Base-by-base conservation (phyloP, 2,797 vertebrate species). In the Bovichtus variegatus region DNA sequence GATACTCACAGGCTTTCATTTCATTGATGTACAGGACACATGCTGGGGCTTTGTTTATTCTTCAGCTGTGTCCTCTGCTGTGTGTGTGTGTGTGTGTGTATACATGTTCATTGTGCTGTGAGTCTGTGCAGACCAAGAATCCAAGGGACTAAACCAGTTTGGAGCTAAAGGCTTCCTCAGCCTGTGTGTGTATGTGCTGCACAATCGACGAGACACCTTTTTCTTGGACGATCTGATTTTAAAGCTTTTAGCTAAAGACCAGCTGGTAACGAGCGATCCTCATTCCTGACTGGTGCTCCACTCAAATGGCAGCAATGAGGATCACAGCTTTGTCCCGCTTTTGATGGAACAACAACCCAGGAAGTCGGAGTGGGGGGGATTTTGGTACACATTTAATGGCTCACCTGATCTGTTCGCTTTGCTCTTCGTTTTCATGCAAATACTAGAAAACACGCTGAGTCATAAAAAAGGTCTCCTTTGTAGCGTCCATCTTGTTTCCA, bases 1-100 rank as follows among this genome's bases (percentile, higher is more conserved):
- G 81, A 71, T 74, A 61, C 25, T 29, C 16, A 59, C 67, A 41
- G 40, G 53, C 23, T 80, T 78, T 73, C 18, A 50, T 77, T 80
- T 49, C 51, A 78, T 50, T 76, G 50, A 74, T 76, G 55, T 38
- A 44, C 76, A 60, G 50, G 50, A 38, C 50, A 19, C 50, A 64
- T 60, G 49, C 23, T 78, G 62, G 18, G 34, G 9, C 16, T 40
- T 13, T 21, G 34, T 61, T 10, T 29, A 2, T 23, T 2, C 71
- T 4, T 58, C 16, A 23, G 62, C 3, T 51, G 34, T 65, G 34
- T 27, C 59, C 10, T 51, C 38, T 49, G 1, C 29, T 6, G 31
- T 34, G 31, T n/a, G n/a, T n/a, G n/a, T n/a, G n/a, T n/a, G n/a
- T n/a, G n/a, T n/a, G n/a, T n/a, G n/a, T n/a, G n/a, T n/a, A n/a